phyloP scores from a whole-genome alignment of 2,888 invertebrate species.

The Nymphalis c-album region DNA sequence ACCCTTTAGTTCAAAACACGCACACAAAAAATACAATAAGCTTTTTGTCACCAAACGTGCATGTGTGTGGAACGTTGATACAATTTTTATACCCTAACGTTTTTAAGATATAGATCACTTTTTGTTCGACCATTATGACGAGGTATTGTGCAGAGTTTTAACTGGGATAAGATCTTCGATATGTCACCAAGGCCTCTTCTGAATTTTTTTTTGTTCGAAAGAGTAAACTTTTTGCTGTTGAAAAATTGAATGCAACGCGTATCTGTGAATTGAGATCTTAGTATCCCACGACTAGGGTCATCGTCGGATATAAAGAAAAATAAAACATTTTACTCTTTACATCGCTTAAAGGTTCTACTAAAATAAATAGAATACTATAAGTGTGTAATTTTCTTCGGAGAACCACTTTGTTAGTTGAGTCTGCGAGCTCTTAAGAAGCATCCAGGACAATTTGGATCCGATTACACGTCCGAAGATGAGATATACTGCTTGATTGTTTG shows the following conservation, averaged over 20 bases:
- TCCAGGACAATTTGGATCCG: constrained; percentile 65
- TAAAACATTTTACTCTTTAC: neutral
- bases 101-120: constrained; percentile 78
- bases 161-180: constrained; percentile 77
- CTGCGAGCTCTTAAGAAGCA: constrained; percentile 51
- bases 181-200: constrained; percentile 73
- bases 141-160: constrained; percentile 76
- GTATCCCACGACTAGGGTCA: constrained; percentile 17
- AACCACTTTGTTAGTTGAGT: constrained; percentile 54
- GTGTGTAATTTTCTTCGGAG: constrained; percentile 57
- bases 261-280: constrained; percentile 6
- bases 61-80: constrained; percentile 61
- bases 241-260: constrained; percentile 16
- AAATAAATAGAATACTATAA: constrained; percentile 21
- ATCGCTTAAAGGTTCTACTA: neutral
- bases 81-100: constrained; percentile 72
- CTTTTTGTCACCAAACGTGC: constrained; percentile 64
- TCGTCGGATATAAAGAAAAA: neutral
- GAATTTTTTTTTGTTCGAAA: constrained; percentile 64
- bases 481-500: constrained; percentile 65
- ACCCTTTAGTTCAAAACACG: constrained; percentile 69
- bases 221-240: constrained; percentile 68
- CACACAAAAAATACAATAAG: constrained; percentile 58
- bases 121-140: constrained; percentile 75
- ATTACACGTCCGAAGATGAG: constrained; percentile 63